These are phyloP conservation scores for Calephelis perditalis DNA, from an alignment of 2,888 invertebrate species.

Conservation along the genomic window DNA sequence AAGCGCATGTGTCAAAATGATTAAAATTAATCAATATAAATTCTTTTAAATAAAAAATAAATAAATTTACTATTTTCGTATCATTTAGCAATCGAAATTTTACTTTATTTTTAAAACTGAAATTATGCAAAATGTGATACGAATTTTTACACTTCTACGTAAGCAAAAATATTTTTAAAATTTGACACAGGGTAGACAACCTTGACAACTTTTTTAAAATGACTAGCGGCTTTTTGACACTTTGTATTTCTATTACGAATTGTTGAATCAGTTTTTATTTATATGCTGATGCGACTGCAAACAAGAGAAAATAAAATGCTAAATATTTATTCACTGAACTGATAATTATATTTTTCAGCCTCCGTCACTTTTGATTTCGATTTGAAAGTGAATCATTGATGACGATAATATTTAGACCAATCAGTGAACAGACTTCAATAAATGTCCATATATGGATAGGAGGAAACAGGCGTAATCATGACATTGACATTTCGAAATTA, in stretches of 20 bases:
- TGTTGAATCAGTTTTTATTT: conserved; percentile 22
- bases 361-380: conserved; percentile 43
- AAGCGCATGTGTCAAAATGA: conserved; percentile 74
- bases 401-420: conserved; percentile 68
- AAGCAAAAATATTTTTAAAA: conserved; percentile 16
- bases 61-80: neutral
- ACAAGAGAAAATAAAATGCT: conserved; percentile 42
- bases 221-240: conserved; percentile 42
- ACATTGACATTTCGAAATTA: conserved; percentile 42
- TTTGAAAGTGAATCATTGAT: conserved; percentile 60
- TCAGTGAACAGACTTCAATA: conserved; percentile 72
- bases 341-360: conserved; percentile 40
- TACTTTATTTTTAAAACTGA: conserved; percentile 9
- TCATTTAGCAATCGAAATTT: conserved; percentile 13
- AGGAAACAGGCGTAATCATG: conserved; percentile 51
- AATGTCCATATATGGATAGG: conserved; percentile 82
- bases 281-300: conserved; percentile 8
- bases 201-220: conserved; percentile 50
- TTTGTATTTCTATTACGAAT: conserved; percentile 33
- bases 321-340: conserved; percentile 36
- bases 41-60: conserved; percentile 34
- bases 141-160: conserved; percentile 6
- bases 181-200: conserved; percentile 45
- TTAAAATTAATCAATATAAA: conserved; percentile 46
- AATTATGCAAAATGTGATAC: conserved; percentile 9